phyloP scores from a whole-genome alignment of 1,140 invertebrate genomes.

The Arion vulgaris region DNA sequence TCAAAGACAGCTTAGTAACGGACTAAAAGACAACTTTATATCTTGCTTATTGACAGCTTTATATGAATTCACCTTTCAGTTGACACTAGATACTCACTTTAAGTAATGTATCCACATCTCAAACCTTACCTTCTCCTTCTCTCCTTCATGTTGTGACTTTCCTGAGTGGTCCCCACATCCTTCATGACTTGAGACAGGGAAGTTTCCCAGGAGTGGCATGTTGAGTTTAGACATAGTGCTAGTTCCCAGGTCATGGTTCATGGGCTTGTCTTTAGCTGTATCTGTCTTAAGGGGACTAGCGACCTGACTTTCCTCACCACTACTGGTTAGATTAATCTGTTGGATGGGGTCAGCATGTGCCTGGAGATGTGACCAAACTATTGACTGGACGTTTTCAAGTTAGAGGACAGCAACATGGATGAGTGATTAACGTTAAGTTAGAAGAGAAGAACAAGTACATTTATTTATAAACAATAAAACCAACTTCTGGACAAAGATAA shows the following conservation, averaged over 20 bases:
- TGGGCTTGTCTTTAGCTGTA: neutral
- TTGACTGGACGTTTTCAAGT: too few species aligned
- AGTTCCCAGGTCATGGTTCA: neutral
- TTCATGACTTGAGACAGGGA: neutral
- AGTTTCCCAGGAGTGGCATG: conserved; percentile 23
- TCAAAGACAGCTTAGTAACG: too few species aligned
- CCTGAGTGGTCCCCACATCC: conserved; percentile 49
- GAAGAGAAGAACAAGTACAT: too few species aligned
- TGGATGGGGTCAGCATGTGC: neutral
- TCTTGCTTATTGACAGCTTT: too few species aligned
- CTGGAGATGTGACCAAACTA: neutral
- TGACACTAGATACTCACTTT: too few species aligned
- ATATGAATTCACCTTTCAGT: too few species aligned
- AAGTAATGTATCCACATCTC: neutral
- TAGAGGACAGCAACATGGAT: too few species aligned
- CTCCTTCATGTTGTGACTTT: conserved; percentile 71
- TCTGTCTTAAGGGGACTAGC: neutral
- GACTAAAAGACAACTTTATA: too few species aligned
- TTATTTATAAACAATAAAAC: too few species aligned
- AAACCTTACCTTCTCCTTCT: conserved; percentile 63
- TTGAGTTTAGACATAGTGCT: conserved; percentile 15
- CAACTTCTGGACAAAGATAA: too few species aligned
- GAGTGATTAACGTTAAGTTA: too few species aligned
- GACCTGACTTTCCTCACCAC: neutral
- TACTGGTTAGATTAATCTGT: neutral